Conservation (phyloP, 2,888 invertebrate genomes). For the Tenthredo livida region DNA sequence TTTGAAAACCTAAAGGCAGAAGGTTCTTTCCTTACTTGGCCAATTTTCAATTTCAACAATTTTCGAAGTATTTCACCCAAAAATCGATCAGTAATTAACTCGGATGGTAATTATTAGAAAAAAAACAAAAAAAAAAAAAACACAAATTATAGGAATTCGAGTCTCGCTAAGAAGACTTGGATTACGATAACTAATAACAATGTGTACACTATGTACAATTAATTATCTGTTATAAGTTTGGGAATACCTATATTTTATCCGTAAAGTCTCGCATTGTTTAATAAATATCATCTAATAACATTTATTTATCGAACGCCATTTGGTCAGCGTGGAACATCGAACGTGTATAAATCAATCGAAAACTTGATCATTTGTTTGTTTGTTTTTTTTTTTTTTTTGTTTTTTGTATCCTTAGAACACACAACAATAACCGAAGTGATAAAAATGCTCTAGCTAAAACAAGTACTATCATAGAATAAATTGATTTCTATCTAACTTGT, state of each 20-base stretch:
- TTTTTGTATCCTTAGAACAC: not conserved
- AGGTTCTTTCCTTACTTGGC: too few relatives aligned
- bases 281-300: not conserved
- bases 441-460: not conserved
- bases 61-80: too few relatives aligned
- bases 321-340: not conserved
- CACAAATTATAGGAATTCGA: not conserved
- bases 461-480: not conserved
- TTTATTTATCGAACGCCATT: not conserved
- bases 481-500: not conserved
- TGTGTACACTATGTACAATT: not conserved
- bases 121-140: not conserved
- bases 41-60: too few relatives aligned
- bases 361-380: too few relatives aligned
- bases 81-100: not conserved
- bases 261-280: not conserved
- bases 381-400: too few relatives aligned
- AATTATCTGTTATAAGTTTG: not conserved
- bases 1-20: too few relatives aligned
- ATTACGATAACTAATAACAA: not conserved
- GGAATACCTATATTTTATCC: not conserved
- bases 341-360: not conserved
- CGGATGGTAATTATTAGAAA: not conserved
- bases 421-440: not conserved
- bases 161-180: not conserved